These are phyloP conservation scores for Catalaphyllia jardinei DNA, from an alignment of 64 coral and sea anemone species.

Conservation along the genomic window DNA sequence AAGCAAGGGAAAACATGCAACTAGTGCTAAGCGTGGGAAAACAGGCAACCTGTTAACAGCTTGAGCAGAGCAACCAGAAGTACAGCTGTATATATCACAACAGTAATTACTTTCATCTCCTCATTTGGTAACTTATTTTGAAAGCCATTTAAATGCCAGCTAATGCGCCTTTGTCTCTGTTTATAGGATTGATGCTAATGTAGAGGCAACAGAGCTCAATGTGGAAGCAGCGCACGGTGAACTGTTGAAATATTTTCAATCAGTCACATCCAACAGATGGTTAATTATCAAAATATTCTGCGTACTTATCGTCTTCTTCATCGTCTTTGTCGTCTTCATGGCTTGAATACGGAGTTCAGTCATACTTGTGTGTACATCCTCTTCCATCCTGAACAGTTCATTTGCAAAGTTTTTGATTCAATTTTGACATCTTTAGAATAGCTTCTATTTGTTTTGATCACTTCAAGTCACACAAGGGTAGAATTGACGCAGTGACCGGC, in stretches of 20 bases:
- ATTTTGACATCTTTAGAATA: no score
- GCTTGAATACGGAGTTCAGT: conserved; percentile 21
- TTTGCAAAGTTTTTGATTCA: background rate
- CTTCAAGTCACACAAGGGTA: background rate
- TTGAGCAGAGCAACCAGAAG: no score
- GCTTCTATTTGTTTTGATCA: no score
- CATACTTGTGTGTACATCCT: background rate
- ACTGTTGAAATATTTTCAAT: conserved; percentile 98
- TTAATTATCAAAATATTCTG: conserved; percentile 98
- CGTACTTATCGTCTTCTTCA: conserved; percentile 94
- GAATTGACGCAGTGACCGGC: background rate
- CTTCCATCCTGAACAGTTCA: background rate
- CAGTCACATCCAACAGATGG: conserved; percentile 97
- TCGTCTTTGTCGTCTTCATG: conserved; percentile 99
- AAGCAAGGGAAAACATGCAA: no score
- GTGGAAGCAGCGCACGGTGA: conserved; percentile 95
- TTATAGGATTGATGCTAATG: conserved; percentile 94
- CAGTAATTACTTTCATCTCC: no score
- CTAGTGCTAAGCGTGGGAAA: no score
- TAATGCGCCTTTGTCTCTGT: background rate
- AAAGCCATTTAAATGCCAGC: background rate
- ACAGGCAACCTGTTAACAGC: no score
- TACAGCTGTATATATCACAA: no score
- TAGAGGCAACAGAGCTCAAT: conserved; percentile 91
- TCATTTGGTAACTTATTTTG: background rate